Conservation (phyloP, 2,113 vertebrate species). For the Mesembrinibis cayennensis region DNA sequence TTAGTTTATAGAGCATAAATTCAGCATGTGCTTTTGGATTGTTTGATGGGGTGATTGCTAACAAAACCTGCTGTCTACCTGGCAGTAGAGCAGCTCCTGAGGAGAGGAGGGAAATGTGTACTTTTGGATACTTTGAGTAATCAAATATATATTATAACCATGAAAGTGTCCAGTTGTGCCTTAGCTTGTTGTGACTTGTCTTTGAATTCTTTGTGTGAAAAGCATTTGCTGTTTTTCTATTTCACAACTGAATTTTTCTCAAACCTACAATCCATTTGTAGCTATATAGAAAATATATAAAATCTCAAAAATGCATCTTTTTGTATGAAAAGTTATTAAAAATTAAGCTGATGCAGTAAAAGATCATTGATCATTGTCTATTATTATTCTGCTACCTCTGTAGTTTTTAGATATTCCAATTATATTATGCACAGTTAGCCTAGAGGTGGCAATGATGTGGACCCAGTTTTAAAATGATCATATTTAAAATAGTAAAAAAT, state of each 20-base stretch:
- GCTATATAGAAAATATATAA: background rate
- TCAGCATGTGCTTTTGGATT: background rate
- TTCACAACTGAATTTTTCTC: background rate
- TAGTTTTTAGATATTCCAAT: background rate
- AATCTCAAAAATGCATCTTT: background rate
- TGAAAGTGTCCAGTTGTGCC: background rate
- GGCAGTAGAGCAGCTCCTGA: background rate
- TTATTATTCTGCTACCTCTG: background rate
- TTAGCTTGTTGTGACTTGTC: background rate
- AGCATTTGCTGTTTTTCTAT: background rate
- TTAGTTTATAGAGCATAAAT: background rate
- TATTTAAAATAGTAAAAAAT: background rate
- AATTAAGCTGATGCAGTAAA: background rate
- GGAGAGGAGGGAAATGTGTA: background rate
- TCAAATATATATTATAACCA: background rate
- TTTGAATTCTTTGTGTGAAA: background rate
- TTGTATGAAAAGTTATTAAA: background rate
- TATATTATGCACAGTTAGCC: background rate
- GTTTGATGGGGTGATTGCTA: background rate
- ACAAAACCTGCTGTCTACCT: background rate
- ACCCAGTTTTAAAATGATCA: background rate
- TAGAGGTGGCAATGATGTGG: background rate
- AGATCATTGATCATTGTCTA: background rate
- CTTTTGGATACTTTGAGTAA: constrained; percentile 6
- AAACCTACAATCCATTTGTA: background rate